A percentile compares a stretch with the other conserved stretches of the same genome.
These are phyloP conservation scores for Cranoglanis bouderius DNA, from an alignment of 2,113 vertebrate species.

Conservation along the genomic window DNA sequence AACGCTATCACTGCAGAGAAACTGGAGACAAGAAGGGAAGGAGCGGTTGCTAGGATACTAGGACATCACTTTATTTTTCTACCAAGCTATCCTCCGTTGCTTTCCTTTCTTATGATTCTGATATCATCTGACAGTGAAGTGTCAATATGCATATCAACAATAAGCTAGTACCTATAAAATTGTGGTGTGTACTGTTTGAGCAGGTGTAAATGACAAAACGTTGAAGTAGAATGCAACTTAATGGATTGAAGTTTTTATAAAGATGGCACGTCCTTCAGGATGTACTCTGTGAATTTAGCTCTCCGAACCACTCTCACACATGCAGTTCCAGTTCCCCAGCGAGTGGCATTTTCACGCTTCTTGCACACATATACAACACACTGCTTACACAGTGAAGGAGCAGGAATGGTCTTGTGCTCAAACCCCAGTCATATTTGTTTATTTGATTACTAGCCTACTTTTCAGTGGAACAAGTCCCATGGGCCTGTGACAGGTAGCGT, in stretches of 20 bases:
- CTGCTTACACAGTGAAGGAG: constrained; percentile 5
- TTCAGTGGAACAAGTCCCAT: constrained; percentile 11
- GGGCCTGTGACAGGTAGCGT: background rate
- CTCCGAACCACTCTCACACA: background rate
- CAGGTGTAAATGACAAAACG: background rate
- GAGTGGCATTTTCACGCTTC: background rate
- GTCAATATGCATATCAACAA: background rate
- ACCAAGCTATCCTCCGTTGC: background rate
- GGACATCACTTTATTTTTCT: constrained; percentile 43
- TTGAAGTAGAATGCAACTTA: background rate
- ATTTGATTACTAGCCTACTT: background rate
- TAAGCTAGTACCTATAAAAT: background rate
- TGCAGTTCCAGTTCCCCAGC: background rate
- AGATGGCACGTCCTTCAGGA: background rate
- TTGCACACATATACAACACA: constrained; percentile 7
- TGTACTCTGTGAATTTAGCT: constrained; percentile 19
- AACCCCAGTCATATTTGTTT: constrained; percentile 1
- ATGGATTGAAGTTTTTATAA: background rate
- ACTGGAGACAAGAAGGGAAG: constrained; percentile 36
- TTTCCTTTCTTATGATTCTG: background rate
- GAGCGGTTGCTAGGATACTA: constrained; percentile 64
- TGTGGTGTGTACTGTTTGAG: background rate
- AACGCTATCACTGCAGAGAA: constrained; percentile 51
- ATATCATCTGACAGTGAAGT: background rate
- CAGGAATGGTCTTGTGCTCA: background rate